Evolutionary conservation across 1,140 invertebrate species (phyloP), one percentile per base, ranked within the genome.

Genomic region (Leptinotarsa defecta): DNA sequence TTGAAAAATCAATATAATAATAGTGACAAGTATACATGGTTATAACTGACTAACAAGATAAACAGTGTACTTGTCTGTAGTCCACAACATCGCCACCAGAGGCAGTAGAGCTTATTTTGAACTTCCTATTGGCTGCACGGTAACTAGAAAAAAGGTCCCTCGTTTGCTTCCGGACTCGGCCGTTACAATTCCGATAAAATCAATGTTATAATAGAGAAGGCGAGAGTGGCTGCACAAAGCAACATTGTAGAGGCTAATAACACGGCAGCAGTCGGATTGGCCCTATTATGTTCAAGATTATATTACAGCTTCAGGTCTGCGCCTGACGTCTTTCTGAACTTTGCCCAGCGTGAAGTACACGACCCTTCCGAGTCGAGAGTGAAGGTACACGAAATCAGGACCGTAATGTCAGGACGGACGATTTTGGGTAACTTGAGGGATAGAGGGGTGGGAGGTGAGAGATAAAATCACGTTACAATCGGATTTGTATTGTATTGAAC

Each of bases 231-330:
- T 76, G 73, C 71, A 77, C 76, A 77, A 77, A 77, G 79, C 74
- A 67, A 73, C 74, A 81, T 81, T 82, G 79, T 82, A 74, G 72
- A 71, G 78, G 68, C 79, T 82, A 82, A 82, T 82, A 78, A 82
- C 81, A 78, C 76, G 77, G 78, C 77, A 78, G 74, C 76, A 75
- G 69, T 67, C 78, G 79, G 79, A 82, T 82, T 81, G 81, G 79
- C 76, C 81, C 79, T 82, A 82, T 82, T 82, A 81, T 82, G 76
- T 77, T 77, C 77, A 76, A 82, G 81, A 82, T 82, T 82, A 76
- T 81, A 80, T 79, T 81, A 82, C 79, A 71, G 78, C 70, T 75
- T 74, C 78, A 71, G 74, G 78, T 82, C 81, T 82, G 81, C 78
- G 73, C 71, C 73, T 82, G 81, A 82, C 81, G 77, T 82, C 79